Evolutionary conservation across 2,113 vertebrate genomes (phyloP), one percentile per base, ranked within the genome.

Genomic region (Mesocricetus auratus): DNA sequence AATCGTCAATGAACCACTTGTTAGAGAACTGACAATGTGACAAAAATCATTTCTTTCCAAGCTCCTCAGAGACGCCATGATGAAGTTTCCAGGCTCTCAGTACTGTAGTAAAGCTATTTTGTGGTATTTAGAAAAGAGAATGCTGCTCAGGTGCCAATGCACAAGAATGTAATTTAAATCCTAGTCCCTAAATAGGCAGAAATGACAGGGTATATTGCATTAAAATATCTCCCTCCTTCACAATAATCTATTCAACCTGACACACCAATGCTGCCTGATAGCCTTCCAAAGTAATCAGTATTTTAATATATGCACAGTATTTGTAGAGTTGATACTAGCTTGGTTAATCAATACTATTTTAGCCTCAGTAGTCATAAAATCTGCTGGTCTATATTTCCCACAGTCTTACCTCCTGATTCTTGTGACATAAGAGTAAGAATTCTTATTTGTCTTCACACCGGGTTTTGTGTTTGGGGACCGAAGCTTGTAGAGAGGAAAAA

Each of bases 281-380:
- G 33, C 81, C 53, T 79, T 29, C 21, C n/a, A 85, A 83, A 95
- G 78, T 94, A 78, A 94, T 97, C 92, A 93, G 90, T 89, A 89
- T 94, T 97, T 97, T 96, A 91, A 93, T 94, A 95, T 94, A 95
- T 19, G 19, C 39, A 24, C 2, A 22, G 56, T 95, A 71, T 90
- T 94, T 56, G 42, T 71, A 94, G 7, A 86, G 77, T 89, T 86
- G 93, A 89, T 73, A 82, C 53, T 45, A 78, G 91, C 39, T 90
- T 36, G 15, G 56, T 64, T 95, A 86, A 83, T 62, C 92, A 92
- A 86, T 75, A 45, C 62, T 90, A 13, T 47, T 29, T 21, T 50
- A 74, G 73, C 47, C 45, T 95, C 4, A 81, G 19, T 16, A 81
- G 5, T 47, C 66, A 45, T 68, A 36, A 86, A 75, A 85, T 22